These are phyloP conservation scores for Bufo bufo DNA, from an alignment of 2,113 vertebrate genomes.

Conservation along the genomic window DNA sequence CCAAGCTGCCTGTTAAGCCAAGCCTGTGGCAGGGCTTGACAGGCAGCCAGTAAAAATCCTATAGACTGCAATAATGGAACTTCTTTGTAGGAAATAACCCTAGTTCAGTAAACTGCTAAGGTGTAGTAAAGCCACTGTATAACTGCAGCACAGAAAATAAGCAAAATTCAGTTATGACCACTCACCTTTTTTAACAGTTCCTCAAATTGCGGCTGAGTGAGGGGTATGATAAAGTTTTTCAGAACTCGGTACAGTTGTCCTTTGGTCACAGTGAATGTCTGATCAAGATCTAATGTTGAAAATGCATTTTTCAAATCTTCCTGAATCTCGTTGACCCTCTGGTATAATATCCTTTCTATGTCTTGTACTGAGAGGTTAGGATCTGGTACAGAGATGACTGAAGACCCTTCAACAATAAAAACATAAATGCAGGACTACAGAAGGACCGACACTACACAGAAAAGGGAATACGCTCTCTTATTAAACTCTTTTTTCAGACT, in stretches of 20 bases:
- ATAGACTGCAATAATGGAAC: too few relatives aligned
- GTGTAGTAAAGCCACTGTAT: not conserved
- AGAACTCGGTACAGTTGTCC: constrained; percentile 62
- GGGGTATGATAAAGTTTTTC: constrained; percentile 63
- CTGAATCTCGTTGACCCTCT: constrained; percentile 63
- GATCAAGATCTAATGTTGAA: constrained; percentile 60
- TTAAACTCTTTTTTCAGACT: too few relatives aligned
- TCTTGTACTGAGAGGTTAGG: constrained; percentile 59
- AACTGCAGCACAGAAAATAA: not conserved
- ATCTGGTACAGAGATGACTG: constrained; percentile 63
- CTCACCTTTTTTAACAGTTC: constrained; percentile 66
- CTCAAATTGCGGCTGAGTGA: constrained; percentile 65
- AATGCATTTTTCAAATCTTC: constrained; percentile 67
- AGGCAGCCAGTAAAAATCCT: too few relatives aligned
- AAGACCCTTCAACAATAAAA: constrained; percentile 53
- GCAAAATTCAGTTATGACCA: not conserved
- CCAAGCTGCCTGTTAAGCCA: too few relatives aligned
- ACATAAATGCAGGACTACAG: not conserved
- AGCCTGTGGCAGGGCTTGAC: too few relatives aligned
- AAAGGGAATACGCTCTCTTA: not conserved
- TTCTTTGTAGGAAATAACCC: not conserved
- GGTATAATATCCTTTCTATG: constrained; percentile 64
- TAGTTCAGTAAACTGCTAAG: not conserved
- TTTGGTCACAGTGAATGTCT: constrained; percentile 63
- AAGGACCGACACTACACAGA: not conserved